Percentiles rank a stretch among this genome's conserved stretches.
These are phyloP conservation scores for Channa argus DNA, from an alignment of 2,113 vertebrate species.

Conservation along the genomic window DNA sequence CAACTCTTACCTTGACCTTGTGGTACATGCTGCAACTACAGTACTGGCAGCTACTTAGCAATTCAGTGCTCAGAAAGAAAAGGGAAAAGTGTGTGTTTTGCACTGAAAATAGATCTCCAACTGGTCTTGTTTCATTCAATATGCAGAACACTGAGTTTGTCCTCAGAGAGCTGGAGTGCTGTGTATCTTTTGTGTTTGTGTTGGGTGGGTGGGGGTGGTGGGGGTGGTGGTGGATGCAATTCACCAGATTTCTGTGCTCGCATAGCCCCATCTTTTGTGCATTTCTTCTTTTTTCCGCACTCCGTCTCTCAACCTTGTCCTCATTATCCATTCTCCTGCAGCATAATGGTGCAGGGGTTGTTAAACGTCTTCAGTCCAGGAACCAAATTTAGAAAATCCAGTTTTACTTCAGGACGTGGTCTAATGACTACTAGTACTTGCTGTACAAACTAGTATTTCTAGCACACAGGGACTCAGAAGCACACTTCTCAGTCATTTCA, in stretches of 20 bases:
- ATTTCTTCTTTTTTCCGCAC: conserved; percentile 17
- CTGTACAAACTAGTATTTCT: conserved; percentile 43
- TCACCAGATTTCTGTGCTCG: conserved; percentile 48
- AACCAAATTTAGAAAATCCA: conserved; percentile 72
- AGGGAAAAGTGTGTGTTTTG: conserved; percentile 29
- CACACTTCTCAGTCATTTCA: conserved; percentile 27
- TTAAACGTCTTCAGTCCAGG: conserved; percentile 63
- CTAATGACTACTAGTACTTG: conserved; percentile 65
- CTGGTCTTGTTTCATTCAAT: conserved; percentile 68
- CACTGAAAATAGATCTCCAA: conserved; percentile 63
- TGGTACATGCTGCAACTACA: neutral
- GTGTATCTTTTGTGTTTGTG: conserved; percentile 64
- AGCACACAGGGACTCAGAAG: conserved; percentile 34
- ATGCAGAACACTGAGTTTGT: conserved; percentile 56
- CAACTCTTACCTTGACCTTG: conserved; percentile 43
- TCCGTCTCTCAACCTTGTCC: conserved; percentile 65
- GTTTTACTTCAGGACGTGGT: conserved; percentile 44
- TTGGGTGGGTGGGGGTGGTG: conserved; percentile 36
- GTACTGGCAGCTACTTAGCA: conserved; percentile 24
- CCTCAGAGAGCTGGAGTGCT: conserved; percentile 61
- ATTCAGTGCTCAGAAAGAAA: neutral
- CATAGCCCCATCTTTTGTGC: conserved; percentile 56
- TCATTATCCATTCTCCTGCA: conserved; percentile 74
- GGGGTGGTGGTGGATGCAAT: conserved; percentile 45
- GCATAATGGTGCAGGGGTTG: conserved; percentile 60